Evolutionary conservation across 2,888 invertebrate genomes (phyloP).

Genomic region (Leucophenga montana): DNA sequence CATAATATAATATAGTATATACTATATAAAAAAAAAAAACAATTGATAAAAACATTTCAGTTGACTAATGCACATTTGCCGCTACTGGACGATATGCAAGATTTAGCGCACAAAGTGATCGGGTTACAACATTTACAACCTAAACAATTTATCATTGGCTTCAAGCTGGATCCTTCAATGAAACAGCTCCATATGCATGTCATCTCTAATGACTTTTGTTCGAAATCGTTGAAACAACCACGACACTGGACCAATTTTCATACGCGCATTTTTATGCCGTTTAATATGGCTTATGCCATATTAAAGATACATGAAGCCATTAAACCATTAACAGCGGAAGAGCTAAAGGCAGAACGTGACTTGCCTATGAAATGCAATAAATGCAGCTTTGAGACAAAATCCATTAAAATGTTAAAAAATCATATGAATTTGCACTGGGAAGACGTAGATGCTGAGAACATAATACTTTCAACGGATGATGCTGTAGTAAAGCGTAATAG

Average conservation of each 20-base stretch:
- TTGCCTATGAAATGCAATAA: conserved; percentile 43
- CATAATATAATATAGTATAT: too few relatives aligned
- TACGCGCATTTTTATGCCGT: conserved; percentile 46
- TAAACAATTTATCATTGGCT: conserved; percentile 3
- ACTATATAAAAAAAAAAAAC: not conserved
- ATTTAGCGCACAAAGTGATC: not conserved
- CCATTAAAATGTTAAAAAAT: conserved; percentile 39
- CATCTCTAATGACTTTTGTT: conserved; percentile 51
- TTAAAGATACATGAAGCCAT: conserved; percentile 40
- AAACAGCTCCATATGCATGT: conserved; percentile 47
- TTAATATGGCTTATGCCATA: conserved; percentile 38
- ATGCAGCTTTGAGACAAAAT: conserved; percentile 40
- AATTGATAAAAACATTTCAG: not conserved
- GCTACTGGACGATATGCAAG: conserved; percentile 2
- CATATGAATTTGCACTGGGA: conserved; percentile 35
- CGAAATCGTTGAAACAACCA: conserved; percentile 32
- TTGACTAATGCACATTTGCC: not conserved
- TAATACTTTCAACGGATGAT: conserved; percentile 42
- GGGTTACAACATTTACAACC: not conserved
- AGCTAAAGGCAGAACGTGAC: conserved; percentile 19
- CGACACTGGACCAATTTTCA: conserved; percentile 54
- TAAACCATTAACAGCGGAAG: conserved; percentile 34
- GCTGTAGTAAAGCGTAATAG: conserved; percentile 46
- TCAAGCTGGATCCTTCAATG: conserved; percentile 42
- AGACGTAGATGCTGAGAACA: conserved; percentile 3